Conservation (phyloP, 2,113 vertebrate species). For the Marmota monax region DNA sequence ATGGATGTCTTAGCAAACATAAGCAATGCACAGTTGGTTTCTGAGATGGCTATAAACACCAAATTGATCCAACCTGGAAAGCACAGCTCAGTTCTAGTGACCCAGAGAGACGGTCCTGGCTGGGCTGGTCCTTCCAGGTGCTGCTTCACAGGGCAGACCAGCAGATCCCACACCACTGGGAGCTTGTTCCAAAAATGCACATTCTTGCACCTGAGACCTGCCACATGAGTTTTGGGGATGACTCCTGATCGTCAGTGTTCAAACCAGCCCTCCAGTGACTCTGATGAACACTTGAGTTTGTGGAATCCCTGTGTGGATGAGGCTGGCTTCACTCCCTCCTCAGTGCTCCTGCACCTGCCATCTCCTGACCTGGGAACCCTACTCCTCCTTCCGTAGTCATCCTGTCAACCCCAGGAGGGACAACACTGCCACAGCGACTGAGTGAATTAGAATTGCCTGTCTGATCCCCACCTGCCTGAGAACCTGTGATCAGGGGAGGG, state of each 20-base stretch:
- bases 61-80: not conserved
- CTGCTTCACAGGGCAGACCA: not conserved
- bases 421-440: not conserved
- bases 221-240: not conserved
- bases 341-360: not conserved
- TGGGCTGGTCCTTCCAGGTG: too few species aligned
- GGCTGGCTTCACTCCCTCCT: not conserved
- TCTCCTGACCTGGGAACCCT: not conserved
- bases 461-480: not conserved
- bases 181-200: too few species aligned
- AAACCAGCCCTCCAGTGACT: too few species aligned
- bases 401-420: not conserved
- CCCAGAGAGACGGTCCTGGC: not conserved
- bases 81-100: not conserved
- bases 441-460: too few species aligned
- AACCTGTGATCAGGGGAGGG: not conserved
- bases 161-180: not conserved
- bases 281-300: not conserved
- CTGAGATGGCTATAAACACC: not conserved
- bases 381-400: not conserved
- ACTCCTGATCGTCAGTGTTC: not conserved
- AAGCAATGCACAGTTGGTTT: constrained; percentile 16
- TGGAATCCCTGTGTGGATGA: too few species aligned
- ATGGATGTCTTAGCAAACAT: not conserved
- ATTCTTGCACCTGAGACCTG: not conserved